Conservation (phyloP, 1,140 invertebrate genomes). For the silkworm (Bombyx mori) region DNA sequence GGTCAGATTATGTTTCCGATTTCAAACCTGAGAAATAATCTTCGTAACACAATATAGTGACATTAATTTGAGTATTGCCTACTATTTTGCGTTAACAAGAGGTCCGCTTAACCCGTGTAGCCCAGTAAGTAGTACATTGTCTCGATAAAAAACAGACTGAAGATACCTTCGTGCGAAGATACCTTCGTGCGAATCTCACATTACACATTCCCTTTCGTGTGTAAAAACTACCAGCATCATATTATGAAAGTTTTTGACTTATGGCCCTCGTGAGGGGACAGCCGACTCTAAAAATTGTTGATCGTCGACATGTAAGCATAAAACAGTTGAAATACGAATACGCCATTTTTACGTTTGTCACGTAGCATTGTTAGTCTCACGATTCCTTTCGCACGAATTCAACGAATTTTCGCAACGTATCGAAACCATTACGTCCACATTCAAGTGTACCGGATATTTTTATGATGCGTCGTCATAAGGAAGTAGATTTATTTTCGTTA, state of each 20-base stretch:
- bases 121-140: no score
- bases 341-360: constrained; percentile 22
- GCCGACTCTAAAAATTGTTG: constrained; percentile 36
- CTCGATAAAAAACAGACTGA: no score
- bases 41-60: no score
- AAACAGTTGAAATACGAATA: constrained; percentile 30
- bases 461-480: not conserved
- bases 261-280: constrained; percentile 40
- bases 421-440: not conserved
- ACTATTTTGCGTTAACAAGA: no score
- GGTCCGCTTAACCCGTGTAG: no score
- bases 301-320: constrained; percentile 51
- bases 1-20: no score
- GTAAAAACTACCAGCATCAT: no score
- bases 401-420: constrained; percentile 21
- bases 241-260: constrained; percentile 31
- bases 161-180: no score
- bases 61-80: no score
- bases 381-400: constrained; percentile 47
- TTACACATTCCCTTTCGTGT: no score
- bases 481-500: not conserved
- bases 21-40: no score
- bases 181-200: no score
- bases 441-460: not conserved
- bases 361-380: constrained; percentile 35